Percentiles rank a stretch among this genome's conserved stretches.
Conservation (phyloP, 2,888 invertebrate genomes). For the Parthenolecanium corni region DNA sequence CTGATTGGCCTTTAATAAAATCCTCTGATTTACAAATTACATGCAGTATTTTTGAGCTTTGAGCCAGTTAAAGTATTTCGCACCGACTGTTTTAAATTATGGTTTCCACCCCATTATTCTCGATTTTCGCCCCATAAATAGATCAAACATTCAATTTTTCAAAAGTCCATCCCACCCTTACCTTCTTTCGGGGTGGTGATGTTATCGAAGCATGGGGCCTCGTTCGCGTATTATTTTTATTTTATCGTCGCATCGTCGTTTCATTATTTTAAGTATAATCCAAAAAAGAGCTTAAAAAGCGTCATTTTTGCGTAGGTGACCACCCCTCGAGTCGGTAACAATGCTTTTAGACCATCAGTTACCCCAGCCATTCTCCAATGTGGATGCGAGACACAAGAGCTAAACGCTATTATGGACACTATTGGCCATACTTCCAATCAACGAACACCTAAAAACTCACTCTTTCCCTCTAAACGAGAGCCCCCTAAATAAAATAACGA, state of each 20-base stretch:
- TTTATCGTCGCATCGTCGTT: no score
- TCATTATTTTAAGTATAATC: neutral
- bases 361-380: no score
- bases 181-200: neutral
- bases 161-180: neutral
- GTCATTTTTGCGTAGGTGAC: neutral
- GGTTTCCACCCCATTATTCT: no score
- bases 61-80: no score
- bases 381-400: neutral
- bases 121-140: no score
- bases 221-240: neutral
- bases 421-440: conserved; percentile 24
- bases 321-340: neutral
- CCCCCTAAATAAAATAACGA: conserved; percentile 26
- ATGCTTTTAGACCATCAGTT: no score
- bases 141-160: no score
- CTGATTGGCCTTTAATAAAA: no score
- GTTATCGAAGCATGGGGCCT: no score
- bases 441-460: conserved; percentile 25
- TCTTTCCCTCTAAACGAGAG: neutral
- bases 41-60: no score
- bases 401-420: conserved; percentile 25
- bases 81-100: no score
- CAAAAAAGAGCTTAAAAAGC: conserved; percentile 3
- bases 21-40: no score